A percentile compares a stretch with the other conserved stretches of the same genome.
phyloP scores from a whole-genome alignment of 2,113 vertebrate genomes.

The Nycticebus coucang region DNA sequence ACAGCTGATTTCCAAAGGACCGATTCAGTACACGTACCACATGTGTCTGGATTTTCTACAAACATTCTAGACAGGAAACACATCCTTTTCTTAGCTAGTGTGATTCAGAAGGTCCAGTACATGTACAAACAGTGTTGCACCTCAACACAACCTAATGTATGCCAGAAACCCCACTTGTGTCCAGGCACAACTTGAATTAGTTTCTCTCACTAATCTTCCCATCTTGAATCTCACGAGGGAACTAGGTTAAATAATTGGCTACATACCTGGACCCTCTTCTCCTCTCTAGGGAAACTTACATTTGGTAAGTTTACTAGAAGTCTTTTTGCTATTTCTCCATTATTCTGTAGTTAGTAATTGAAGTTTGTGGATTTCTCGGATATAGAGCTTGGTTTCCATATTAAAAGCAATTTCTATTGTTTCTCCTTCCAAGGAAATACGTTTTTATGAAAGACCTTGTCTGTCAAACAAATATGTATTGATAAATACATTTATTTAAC shows the following conservation, averaged over 20 bases:
- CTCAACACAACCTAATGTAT: background rate
- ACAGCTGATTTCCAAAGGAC: background rate
- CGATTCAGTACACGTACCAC: background rate
- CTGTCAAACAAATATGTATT: background rate
- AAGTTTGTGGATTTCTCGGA: background rate
- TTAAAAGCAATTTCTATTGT: background rate
- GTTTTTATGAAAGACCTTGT: background rate
- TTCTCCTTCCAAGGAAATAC: background rate
- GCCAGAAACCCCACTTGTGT: background rate
- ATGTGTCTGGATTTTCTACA: constrained; percentile 25
- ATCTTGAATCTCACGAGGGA: background rate
- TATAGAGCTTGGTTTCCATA: background rate
- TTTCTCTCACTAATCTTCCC: constrained; percentile 32
- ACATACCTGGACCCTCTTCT: background rate
- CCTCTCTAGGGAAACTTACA: background rate
- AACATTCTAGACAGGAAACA: constrained; percentile 37
- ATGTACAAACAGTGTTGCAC: background rate
- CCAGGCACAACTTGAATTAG: background rate
- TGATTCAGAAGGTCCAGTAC: background rate
- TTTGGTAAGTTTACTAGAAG: background rate
- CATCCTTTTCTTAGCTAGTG: background rate
- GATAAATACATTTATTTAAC: background rate
- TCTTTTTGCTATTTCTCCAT: background rate
- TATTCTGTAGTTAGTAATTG: background rate
- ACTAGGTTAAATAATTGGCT: background rate